A percentile compares a stretch with the other conserved stretches of the same genome.
Evolutionary conservation across 2,888 invertebrate genomes (phyloP).

Genomic region (Melipona beecheii): DNA sequence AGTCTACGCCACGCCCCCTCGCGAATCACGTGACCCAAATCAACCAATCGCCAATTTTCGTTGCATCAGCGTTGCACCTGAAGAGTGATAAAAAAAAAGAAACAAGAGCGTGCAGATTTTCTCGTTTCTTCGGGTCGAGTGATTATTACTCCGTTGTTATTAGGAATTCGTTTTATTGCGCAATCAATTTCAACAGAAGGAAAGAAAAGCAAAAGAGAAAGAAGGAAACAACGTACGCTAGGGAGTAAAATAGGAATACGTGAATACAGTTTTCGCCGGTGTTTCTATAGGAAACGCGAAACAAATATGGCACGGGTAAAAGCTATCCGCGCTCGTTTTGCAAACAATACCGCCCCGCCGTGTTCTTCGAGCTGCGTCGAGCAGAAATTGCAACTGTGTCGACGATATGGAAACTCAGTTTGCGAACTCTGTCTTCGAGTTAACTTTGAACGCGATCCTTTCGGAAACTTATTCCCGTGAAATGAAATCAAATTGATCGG

Average conservation of each 20-base stretch:
- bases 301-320: conserved; percentile 33
- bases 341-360: conserved; percentile 54
- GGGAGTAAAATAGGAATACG: conserved; percentile 1
- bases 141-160: neutral
- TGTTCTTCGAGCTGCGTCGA: conserved; percentile 47
- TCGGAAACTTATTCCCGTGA: conserved; percentile 37
- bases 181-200: neutral
- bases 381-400: conserved; percentile 57
- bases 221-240: no score
- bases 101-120: neutral
- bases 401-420: conserved; percentile 66
- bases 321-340: conserved; percentile 48
- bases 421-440: conserved; percentile 58
- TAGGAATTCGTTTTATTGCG: neutral
- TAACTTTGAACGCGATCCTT: conserved; percentile 62
- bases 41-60: no score
- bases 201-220: neutral
- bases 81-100: no score
- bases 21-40: no score
- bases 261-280: neutral
- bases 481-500: conserved; percentile 56
- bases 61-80: no score
- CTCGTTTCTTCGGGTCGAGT: neutral
- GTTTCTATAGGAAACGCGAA: conserved; percentile 5
- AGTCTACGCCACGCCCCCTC: no score